These are phyloP conservation scores for Poeciliopsis occidentalis DNA, from an alignment of 2,113 vertebrate genomes.

Conservation along the genomic window DNA sequence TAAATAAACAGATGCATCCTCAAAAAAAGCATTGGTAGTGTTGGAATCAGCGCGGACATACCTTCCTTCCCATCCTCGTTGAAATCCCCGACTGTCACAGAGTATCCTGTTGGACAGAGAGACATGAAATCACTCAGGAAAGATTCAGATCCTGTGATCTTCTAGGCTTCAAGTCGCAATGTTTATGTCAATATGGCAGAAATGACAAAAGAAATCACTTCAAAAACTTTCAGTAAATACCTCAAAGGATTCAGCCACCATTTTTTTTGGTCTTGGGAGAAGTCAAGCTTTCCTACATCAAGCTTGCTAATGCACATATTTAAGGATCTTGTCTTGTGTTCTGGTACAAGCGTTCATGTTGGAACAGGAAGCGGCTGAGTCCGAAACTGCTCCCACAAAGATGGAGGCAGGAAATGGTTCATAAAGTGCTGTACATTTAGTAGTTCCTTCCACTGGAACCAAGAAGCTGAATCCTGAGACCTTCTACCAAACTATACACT, in stretches of 20 bases:
- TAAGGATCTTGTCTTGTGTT: no score
- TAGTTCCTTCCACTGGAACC: no score
- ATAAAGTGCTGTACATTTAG: no score
- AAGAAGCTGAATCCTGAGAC: no score
- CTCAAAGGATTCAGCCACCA: neutral
- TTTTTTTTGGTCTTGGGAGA: no score
- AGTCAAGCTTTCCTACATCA: no score
- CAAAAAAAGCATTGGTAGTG: neutral
- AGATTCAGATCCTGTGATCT: neutral
- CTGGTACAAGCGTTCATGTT: no score
- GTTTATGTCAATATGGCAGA: neutral
- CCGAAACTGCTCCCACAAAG: no score
- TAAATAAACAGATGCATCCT: neutral
- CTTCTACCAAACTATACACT: no score
- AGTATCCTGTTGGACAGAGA: constrained; percentile 85
- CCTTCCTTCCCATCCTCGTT: constrained; percentile 88
- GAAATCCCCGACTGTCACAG: constrained; percentile 93
- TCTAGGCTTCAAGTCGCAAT: neutral
- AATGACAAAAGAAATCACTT: neutral
- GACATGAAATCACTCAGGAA: neutral
- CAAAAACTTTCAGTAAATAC: neutral
- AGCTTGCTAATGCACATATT: no score
- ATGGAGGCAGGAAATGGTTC: no score
- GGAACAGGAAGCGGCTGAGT: no score
- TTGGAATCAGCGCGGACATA: constrained; percentile 53